Conservation (phyloP, 2,888 invertebrate species). For the Cheilosia vernalis region DNA sequence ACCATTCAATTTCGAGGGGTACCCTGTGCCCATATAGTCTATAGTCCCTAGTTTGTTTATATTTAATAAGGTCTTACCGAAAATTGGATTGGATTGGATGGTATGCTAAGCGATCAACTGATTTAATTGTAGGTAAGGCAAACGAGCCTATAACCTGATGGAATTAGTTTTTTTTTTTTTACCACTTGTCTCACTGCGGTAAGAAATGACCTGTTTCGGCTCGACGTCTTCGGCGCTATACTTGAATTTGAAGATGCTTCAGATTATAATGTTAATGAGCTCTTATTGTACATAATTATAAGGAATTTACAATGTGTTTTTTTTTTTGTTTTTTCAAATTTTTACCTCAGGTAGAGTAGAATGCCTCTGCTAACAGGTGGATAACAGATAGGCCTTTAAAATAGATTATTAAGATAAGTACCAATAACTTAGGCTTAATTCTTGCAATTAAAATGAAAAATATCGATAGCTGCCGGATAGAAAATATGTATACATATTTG, state of each 20-base stretch:
- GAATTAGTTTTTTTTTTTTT: neutral
- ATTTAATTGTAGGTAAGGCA: neutral
- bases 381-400: neutral
- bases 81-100: too few species aligned
- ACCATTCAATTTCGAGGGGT: too few species aligned
- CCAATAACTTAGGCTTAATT: too few species aligned
- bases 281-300: neutral
- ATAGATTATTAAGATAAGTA: too few species aligned
- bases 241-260: neutral
- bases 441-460: too few species aligned
- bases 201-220: neutral
- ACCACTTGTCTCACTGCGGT: neutral
- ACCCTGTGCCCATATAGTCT: too few species aligned
- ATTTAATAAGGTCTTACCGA: too few species aligned
- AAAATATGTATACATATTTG: too few species aligned
- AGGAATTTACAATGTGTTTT: neutral
- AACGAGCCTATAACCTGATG: slow-evolving; percentile 1
- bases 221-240: neutral
- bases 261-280: neutral
- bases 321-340: neutral
- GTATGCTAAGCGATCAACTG: neutral
- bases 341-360: neutral
- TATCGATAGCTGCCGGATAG: too few species aligned
- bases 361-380: neutral
- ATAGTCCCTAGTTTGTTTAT: too few species aligned